phyloP scores from a whole-genome alignment of 2,113 vertebrate species.

The Eretmochelys imbricata region DNA sequence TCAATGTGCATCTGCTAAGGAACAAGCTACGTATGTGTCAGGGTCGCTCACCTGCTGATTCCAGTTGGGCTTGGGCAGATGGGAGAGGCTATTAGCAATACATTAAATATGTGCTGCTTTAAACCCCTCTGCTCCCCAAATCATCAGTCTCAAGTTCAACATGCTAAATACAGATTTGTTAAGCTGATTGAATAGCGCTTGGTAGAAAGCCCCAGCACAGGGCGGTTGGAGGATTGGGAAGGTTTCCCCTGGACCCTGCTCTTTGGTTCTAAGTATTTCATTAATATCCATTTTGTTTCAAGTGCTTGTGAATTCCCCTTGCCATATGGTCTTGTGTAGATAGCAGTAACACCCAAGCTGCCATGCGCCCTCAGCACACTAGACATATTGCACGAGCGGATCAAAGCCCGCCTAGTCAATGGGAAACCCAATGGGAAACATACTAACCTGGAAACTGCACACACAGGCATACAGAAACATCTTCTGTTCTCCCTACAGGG shows the following conservation, averaged over 20 bases:
- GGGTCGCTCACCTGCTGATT: constrained; percentile 64
- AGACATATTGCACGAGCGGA: background rate
- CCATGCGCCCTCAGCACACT: constrained; percentile 13
- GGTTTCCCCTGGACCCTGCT: background rate
- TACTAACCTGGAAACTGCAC: background rate
- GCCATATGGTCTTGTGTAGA: constrained; percentile 58
- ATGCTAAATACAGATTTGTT: constrained; percentile 13
- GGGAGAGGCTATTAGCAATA: constrained; percentile 71
- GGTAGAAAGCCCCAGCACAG: rapidly evolving
- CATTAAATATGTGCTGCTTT: constrained; percentile 76
- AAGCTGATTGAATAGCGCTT: background rate
- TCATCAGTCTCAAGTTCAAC: background rate
- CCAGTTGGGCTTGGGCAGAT: constrained; percentile 66
- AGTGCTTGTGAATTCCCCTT: constrained; percentile 50
- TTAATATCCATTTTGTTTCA: constrained; percentile 72
- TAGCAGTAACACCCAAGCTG: background rate
- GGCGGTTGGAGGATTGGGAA: rapidly evolving
- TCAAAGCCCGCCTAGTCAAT: background rate
- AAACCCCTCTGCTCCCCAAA: constrained; percentile 34
- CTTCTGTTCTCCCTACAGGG: background rate
- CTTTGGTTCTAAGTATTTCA: constrained; percentile 38
- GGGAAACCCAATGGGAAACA: background rate
- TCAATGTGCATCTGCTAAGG: constrained; percentile 29
- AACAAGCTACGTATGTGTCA: constrained; percentile 54
- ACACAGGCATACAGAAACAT: background rate